phyloP scores from a whole-genome alignment of 2,113 vertebrate genomes.

The Ginglymostoma cirratum region DNA sequence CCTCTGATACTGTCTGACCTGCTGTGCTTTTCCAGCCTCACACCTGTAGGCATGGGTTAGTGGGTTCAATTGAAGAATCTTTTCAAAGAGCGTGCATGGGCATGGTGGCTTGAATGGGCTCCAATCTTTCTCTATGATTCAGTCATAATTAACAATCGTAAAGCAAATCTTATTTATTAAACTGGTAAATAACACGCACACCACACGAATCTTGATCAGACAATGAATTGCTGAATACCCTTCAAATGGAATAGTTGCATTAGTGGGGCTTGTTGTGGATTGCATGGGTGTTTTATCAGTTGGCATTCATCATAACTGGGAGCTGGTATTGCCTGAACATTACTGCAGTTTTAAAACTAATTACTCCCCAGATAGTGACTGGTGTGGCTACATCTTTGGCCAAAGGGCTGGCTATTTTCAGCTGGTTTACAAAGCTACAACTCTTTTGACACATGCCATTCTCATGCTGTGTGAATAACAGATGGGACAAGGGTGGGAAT shows the following conservation, averaged over 20 bases:
- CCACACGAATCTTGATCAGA: not conserved
- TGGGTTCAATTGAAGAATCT: not conserved
- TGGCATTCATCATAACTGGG: constrained; percentile 68
- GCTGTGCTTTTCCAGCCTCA: no score
- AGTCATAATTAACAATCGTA: not conserved
- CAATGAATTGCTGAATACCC: constrained; percentile 36
- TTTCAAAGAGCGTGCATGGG: not conserved
- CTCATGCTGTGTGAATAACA: constrained; percentile 75
- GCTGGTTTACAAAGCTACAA: constrained; percentile 71
- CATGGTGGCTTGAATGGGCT: not conserved
- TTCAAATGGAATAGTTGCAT: constrained; percentile 40
- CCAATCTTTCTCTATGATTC: not conserved
- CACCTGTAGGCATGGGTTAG: not conserved
- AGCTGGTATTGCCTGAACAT: constrained; percentile 60
- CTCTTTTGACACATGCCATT: constrained; percentile 92
- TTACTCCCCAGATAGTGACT: constrained; percentile 97
- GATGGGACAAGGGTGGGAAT: constrained; percentile 86
- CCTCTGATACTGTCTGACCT: no score
- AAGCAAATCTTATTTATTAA: not conserved
- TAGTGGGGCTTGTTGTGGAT: constrained; percentile 56
- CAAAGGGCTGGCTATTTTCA: constrained; percentile 67
- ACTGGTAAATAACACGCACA: not conserved
- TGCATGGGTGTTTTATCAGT: constrained; percentile 79
- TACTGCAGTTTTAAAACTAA: constrained; percentile 83
- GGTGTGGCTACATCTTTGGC: constrained; percentile 70